Evolutionary conservation across 2,797 vertebrate genomes (phyloP), one percentile per base, ranked within the genome.

Genomic region (Squalus acanthias): DNA sequence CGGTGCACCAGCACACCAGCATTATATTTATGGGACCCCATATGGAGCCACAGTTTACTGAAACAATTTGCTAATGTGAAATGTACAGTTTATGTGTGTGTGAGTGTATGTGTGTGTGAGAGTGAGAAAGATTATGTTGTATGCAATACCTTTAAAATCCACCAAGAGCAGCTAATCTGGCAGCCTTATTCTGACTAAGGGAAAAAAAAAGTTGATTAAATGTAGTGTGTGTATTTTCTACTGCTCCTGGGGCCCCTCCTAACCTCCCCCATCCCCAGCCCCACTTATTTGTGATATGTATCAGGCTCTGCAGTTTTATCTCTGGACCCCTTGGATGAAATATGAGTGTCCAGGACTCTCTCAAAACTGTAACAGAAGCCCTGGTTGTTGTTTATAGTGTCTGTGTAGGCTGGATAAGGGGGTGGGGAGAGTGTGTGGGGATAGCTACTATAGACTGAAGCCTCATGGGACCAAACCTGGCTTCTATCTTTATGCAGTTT

Each of bases 351-450:
- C 93, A 95, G 22, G 67, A 72, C 93, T 29, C n/a, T 24, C 65
- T 69, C 92, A 67, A 69, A 72, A 72, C 22, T 95, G 67, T 72
- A 63, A 91, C 29, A 70, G 97, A 98, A 97, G 96, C 97, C 97
- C 97, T 97, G 97, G 97, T 97, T 97, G 97, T 97, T 97, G 97
- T 98, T 97, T 98, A 97, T 98, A 98, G 97, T 97, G 97, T 97
- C 97, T 97, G 97, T 98, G 98, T 98, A 97, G 97, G 97, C 97
- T 97, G 97, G 97, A 97, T 97, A 97, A 97, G 97, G 97, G 97
- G 97, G 97, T 96, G 97, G 97, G 97, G 97, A 97, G 97, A 96
- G 97, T 97, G 97, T 97, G 97, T 97, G 97, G 97, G 97, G 98
- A 98, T 97, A 97, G 97, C 97, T 97, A 97, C 96, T 97, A 95